Base-by-base conservation (phyloP, 2,797 vertebrate species). In the Semotilus atromaculatus region DNA sequence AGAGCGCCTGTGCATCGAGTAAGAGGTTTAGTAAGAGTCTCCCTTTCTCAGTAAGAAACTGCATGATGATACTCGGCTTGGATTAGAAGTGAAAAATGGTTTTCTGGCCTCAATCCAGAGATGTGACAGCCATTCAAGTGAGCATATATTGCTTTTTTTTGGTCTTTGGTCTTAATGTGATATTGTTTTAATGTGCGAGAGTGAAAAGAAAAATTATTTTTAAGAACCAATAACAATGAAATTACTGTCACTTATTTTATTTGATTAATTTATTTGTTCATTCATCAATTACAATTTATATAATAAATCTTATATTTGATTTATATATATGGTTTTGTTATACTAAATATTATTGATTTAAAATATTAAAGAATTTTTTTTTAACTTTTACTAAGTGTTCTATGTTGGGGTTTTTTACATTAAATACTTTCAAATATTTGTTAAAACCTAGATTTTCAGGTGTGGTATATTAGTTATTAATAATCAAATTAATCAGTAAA, bases 11-110 rank as follows among this genome's bases (percentile, higher is more conserved):
- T 70, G 51, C 66, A 77, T 73, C 67, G 79, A 87, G 85, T 58
- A 83, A 87, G 78, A 85, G 86, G 68, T 87, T 88, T 83, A 73
- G 80, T 89, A 80, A 87, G 64, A 88, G 83, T 82, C 48, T 64
- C 75, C 74, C 84, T 74, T 83, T 88, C 88, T 78, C 84, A 81
- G 81, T 73, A 80, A 86, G 48, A 84, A 89, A 88, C 84, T 85
- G 84, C 68, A 87, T 85, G 87, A 90, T 88, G 89, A 92, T 88
- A 90, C 82, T 64, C 53, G 62, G 81, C 83, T 86, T 74, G 84
- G 83, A 89, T 90, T 86, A 85, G 84, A 85, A 80, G 58, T 71
- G 82, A 84, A 88, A 85, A 83, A 51, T 81, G 80, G 80, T 82
- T 79, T 73, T 26, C 68, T 86, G 88, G 87, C 71, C 80, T 81